Evolutionary conservation across 2,797 vertebrate species (phyloP).

Genomic region (Centroberyx gerrardi): DNA sequence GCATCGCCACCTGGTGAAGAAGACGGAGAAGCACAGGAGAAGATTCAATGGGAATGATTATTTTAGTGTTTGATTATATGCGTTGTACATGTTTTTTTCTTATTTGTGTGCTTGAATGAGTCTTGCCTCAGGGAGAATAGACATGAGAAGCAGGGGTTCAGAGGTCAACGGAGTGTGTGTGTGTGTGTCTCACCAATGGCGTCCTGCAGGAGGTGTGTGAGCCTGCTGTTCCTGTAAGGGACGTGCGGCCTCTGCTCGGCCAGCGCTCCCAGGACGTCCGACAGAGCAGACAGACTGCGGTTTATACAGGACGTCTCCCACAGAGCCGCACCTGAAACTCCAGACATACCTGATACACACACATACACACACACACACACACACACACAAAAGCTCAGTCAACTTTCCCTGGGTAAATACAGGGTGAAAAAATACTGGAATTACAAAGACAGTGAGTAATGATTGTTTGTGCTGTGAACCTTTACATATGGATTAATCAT

Average conservation of each 20-base stretch:
- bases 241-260: conserved; percentile 87
- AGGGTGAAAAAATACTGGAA: neutral
- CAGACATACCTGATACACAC: conserved; percentile 84
- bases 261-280: conserved; percentile 89
- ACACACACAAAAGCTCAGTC: neutral
- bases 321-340: conserved; percentile 84
- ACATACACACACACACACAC: neutral
- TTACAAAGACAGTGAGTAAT: neutral
- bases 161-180: neutral
- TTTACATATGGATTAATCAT: too few relatives aligned
- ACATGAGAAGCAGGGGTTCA: too few relatives aligned
- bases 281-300: conserved; percentile 89
- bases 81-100: neutral
- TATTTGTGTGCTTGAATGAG: too few relatives aligned
- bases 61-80: too few relatives aligned
- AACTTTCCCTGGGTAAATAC: too few relatives aligned
- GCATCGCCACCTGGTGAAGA: conserved; percentile 88
- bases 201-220: conserved; percentile 91
- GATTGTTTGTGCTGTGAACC: too few relatives aligned
- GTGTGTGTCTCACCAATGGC: conserved; percentile 81
- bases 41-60: neutral
- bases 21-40: neutral
- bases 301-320: conserved; percentile 91
- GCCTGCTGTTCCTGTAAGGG: conserved; percentile 91
- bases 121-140: too few relatives aligned